phyloP scores from a whole-genome alignment of 2,797 vertebrate species.

The Heteromormyrus szaboi region DNA sequence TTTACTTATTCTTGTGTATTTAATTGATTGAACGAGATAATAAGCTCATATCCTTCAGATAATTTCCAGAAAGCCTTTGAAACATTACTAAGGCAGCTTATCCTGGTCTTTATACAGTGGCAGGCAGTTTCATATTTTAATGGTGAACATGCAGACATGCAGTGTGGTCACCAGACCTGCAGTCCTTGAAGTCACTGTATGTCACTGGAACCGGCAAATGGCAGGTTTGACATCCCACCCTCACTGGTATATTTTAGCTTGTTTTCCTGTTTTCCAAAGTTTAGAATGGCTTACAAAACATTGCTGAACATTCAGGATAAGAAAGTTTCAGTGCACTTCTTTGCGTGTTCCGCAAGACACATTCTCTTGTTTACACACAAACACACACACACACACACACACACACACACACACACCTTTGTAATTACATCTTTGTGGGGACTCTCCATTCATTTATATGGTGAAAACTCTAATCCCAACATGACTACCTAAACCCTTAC shows the following conservation, averaged over 20 bases:
- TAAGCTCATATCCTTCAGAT: background rate
- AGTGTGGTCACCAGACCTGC: background rate
- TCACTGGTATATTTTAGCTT: background rate
- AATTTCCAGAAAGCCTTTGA: background rate
- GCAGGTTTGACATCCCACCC: background rate
- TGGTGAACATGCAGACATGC: background rate
- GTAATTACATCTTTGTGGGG: no score
- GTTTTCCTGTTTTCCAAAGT: background rate
- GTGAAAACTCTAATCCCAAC: no score
- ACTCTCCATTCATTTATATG: no score
- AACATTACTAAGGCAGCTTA: background rate
- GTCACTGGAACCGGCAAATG: background rate
- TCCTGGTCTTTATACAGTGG: background rate
- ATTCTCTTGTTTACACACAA: background rate
- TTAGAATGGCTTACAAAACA: background rate
- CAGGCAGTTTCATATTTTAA: background rate
- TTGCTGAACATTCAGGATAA: background rate
- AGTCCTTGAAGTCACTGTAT: background rate
- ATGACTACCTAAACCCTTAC: no score
- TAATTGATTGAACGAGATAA: background rate
- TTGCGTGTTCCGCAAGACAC: background rate
- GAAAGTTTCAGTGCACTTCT: background rate
- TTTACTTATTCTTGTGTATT: background rate
- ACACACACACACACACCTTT: no score
- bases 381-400: background rate